phyloP scores from a whole-genome alignment of 2,797 vertebrate genomes.

The Sebastes taczanowskii region DNA sequence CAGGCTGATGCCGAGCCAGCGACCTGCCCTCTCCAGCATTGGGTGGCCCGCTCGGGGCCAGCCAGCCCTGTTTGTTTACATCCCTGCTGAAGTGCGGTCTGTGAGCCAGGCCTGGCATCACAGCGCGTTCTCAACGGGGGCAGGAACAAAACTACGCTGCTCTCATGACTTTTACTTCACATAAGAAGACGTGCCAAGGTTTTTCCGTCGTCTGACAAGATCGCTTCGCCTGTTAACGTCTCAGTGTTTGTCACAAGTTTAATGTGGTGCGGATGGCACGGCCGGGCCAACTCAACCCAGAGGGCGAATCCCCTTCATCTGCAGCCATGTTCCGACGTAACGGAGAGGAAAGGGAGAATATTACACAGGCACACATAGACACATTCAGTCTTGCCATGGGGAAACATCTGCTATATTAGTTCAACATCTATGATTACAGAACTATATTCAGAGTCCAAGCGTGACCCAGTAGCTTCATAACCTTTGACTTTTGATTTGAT shows the following conservation, averaged over 20 bases:
- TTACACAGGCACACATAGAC: constrained; percentile 22
- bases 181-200: not conserved
- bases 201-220: constrained; percentile 46
- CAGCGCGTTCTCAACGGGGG: constrained; percentile 22
- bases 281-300: constrained; percentile 1
- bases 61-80: constrained; percentile 60
- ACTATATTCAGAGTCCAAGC: constrained; percentile 27
- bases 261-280: constrained; percentile 41
- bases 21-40: constrained; percentile 22
- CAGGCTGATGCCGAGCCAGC: not conserved
- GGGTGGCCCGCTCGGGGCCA: constrained; percentile 43
- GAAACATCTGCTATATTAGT: constrained; percentile 50
- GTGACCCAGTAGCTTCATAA: constrained; percentile 32
- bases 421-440: constrained; percentile 46
- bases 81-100: constrained; percentile 39
- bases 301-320: constrained; percentile 37
- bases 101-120: constrained; percentile 40
- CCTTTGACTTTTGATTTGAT: constrained; percentile 27
- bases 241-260: constrained; percentile 43
- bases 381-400: constrained; percentile 8
- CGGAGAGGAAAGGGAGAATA: constrained; percentile 19
- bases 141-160: constrained; percentile 29
- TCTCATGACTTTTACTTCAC: constrained; percentile 48
- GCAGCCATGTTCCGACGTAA: constrained; percentile 33
- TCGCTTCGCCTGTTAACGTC: constrained; percentile 25